Conservation (phyloP, 2,113 vertebrate genomes). For the Okapia johnstoni region DNA sequence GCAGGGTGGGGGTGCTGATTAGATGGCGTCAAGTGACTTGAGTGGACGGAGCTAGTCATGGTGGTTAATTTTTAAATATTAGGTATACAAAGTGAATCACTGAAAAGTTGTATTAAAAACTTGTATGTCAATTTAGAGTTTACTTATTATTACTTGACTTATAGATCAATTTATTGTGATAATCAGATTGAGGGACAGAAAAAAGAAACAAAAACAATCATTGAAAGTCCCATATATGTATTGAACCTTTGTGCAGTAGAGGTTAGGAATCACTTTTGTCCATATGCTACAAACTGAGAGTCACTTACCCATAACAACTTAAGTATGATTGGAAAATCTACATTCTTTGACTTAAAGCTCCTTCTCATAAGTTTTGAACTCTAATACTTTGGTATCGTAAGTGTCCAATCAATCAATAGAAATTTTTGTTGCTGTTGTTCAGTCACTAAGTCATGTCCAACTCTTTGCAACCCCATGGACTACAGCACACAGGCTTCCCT, state of each 20-base stretch:
- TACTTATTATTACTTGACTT: slow-evolving; percentile 5
- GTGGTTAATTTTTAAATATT: slow-evolving; percentile 30
- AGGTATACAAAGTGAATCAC: neutral
- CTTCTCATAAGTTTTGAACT: slow-evolving; percentile 33
- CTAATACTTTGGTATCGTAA: neutral
- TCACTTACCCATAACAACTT: neutral
- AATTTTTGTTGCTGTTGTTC: neutral
- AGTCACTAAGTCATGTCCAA: neutral
- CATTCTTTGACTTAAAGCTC: neutral
- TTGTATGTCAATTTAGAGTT: neutral
- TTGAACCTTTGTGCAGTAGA: neutral
- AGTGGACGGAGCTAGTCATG: neutral
- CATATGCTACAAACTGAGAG: neutral
- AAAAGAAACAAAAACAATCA: neutral
- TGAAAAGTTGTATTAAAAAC: neutral
- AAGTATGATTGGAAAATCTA: neutral
- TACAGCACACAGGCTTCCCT: neutral
- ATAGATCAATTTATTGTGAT: neutral
- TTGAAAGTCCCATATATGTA: neutral
- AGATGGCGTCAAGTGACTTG: neutral
- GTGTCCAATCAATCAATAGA: neutral
- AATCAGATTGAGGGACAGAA: neutral
- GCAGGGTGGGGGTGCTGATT: neutral
- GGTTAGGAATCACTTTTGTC: neutral
- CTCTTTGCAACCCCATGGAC: neutral